Base-by-base conservation (phyloP, 2,888 invertebrate genomes). In the Heliconius cydno region DNA sequence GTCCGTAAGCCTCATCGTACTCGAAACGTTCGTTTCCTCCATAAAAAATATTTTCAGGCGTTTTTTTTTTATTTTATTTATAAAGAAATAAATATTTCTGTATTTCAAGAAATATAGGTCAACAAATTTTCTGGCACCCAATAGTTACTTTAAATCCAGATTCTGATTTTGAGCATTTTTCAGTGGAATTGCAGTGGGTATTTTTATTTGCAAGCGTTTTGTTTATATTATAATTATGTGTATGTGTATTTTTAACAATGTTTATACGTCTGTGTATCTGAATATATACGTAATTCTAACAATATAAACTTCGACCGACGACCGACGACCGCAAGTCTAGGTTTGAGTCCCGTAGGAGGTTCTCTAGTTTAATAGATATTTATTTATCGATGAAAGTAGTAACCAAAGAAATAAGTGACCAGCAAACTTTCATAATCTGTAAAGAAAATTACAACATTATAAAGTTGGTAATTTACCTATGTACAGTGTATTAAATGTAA, bases 401-500 rank as follows among this genome's bases (percentile, higher is more conserved):
- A 60, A 85, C 80, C 10, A 85, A 72, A 22, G 85, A 85, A 66
- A 85, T 80, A 70, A 85, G 83, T 2, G 85, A 84, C 82, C 83
- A 85, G 2, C 83, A 80, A 41, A 81, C 76, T 73, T 85, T 84
- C 80, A 85, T 79, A 25, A 84, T 82, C 85, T 85, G 82, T 57
- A 85, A 83, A 41, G 65, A 80, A 70, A 65, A 12, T n/a, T 38
- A 2, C 15, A 70, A 41, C 15, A 68, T 68, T 38, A 34, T 19
- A 41, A 66, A 13, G 5, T 25, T 63, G 12, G 4, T n/a, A 25
- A 63, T 25, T 25, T 25, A 13, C 5, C 13, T n/a, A n/a, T 19
- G 41, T 41, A 41, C 12, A 41, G 41, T 41, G 6, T 41, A 41
- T 6, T 41, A 41, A 12, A 41, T 41, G 34, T 46, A 46, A 46